These are phyloP conservation scores for Centropristis striata DNA, from an alignment of 2,113 vertebrate genomes.

Conservation along the genomic window DNA sequence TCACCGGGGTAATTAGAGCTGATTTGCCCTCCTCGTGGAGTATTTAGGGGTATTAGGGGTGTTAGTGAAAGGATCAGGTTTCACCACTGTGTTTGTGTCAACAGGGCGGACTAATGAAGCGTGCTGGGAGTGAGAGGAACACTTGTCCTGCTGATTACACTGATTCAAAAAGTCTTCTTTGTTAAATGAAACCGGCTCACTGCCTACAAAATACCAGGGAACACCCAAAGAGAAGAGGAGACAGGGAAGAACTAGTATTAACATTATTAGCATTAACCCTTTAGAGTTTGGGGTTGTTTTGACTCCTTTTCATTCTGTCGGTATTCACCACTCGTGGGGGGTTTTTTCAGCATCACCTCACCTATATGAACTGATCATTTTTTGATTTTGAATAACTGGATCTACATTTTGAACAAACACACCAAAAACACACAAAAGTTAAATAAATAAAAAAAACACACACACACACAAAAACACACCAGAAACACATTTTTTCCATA, in stretches of 20 bases:
- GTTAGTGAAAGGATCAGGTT: conserved; percentile 71
- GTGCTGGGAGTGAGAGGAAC: conserved; percentile 71
- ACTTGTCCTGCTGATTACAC: conserved; percentile 70
- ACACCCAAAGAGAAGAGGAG: conserved; percentile 43
- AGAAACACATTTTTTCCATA: too few species aligned
- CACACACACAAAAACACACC: too few species aligned
- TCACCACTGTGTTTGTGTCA: conserved; percentile 74
- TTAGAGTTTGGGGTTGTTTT: too few species aligned
- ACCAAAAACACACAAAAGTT: too few species aligned
- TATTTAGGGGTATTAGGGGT: conserved; percentile 60
- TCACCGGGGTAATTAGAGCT: conserved; percentile 73
- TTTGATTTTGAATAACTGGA: too few species aligned
- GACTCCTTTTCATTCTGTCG: too few species aligned
- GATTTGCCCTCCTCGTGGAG: conserved; percentile 77
- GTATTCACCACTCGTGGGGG: too few species aligned
- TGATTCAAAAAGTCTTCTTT: conserved; percentile 55
- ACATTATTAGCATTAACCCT: background rate
- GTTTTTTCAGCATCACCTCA: too few species aligned
- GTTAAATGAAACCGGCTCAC: conserved; percentile 58
- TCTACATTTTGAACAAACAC: too few species aligned
- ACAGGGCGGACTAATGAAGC: conserved; percentile 78
- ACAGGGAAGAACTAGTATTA: background rate
- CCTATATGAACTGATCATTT: too few species aligned
- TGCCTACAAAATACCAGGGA: conserved; percentile 32
- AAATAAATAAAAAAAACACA: too few species aligned